Conservation (phyloP, 2,113 vertebrate genomes). For the human region GRCh38 chr5:50900501-50901000, state of each 20-base stretch:
- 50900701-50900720: not conserved
- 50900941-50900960: not conserved
- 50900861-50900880: not conserved
- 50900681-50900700: not conserved
- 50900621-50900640: not conserved
- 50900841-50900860: not conserved
- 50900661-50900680: not conserved
- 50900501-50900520: not conserved
- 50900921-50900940: not conserved
- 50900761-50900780: not conserved
- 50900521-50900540: not conserved
- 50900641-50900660: not conserved
- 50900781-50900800: not conserved
- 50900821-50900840: not conserved
- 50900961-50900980: not conserved
- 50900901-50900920: not conserved
- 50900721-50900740: not conserved
- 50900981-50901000: not conserved
- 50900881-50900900: not conserved
- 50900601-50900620: not conserved
- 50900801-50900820: not conserved
- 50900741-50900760: not conserved
- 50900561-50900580: not conserved
- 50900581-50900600: not conserved
- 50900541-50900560: not conserved